Conservation (phyloP, 2,113 vertebrate genomes). For the Entosphenus tridentatus region DNA sequence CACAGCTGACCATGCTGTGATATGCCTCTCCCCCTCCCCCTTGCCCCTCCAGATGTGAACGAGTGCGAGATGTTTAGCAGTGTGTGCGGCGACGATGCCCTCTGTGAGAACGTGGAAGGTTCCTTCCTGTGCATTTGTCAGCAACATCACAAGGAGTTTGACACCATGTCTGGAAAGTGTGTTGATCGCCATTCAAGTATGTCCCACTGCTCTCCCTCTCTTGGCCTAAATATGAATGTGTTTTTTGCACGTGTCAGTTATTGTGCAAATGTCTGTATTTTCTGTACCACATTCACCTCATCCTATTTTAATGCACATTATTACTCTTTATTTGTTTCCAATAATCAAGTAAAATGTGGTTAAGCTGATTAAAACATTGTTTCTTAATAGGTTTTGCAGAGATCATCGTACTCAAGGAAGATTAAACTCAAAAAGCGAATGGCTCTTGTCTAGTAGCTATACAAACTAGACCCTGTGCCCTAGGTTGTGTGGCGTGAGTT, state of each 20-base stretch:
- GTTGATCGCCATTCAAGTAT: too few species aligned
- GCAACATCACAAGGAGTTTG: conserved; percentile 49
- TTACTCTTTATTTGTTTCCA: conserved; percentile 15
- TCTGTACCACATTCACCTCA: conserved; percentile 15
- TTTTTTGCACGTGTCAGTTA: conserved; percentile 25
- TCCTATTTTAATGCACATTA: conserved; percentile 19
- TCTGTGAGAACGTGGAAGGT: conserved; percentile 65
- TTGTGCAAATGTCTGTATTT: neutral
- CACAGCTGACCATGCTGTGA: neutral
- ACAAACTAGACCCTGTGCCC: too few species aligned
- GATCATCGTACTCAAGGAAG: too few species aligned
- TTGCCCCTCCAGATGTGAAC: conserved; percentile 46
- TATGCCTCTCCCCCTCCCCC: neutral
- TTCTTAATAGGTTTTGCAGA: too few species aligned
- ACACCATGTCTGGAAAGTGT: conserved; percentile 57
- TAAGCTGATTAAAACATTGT: too few species aligned
- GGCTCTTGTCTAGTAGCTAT: too few species aligned
- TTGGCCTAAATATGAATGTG: too few species aligned
- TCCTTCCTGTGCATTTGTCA: conserved; percentile 62
- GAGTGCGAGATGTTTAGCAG: conserved; percentile 70
- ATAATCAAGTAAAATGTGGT: neutral
- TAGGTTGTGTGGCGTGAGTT: too few species aligned
- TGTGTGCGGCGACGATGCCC: conserved; percentile 57
- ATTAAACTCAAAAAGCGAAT: too few species aligned
- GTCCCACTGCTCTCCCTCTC: conserved; percentile 21